phyloP scores from a whole-genome alignment of 1,140 invertebrate genomes.

The Camponotus vicinus region DNA sequence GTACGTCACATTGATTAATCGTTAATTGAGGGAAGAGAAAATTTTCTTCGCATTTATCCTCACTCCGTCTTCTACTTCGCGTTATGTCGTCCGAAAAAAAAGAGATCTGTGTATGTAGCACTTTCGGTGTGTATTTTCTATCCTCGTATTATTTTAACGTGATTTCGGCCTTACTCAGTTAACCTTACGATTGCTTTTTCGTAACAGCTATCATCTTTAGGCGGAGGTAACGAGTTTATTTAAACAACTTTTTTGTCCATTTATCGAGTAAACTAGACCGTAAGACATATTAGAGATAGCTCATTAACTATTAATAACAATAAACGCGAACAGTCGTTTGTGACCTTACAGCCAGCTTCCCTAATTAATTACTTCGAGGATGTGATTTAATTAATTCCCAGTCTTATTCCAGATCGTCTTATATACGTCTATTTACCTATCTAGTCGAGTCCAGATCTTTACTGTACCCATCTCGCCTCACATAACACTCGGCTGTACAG shows the following conservation, averaged over 20 bases:
- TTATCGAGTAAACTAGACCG: conserved; percentile 75
- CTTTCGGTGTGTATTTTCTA: conserved; percentile 59
- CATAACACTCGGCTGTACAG: conserved; percentile 20
- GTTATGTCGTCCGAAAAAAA: conserved; percentile 10
- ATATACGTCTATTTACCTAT: conserved; percentile 71
- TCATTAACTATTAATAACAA: conserved; percentile 74
- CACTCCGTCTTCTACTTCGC: conserved; percentile 11
- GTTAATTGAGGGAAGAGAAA: conserved; percentile 28
- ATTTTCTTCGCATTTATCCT: conserved; percentile 42
- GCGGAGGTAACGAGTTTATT: conserved; percentile 73
- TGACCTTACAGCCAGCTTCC: conserved; percentile 62
- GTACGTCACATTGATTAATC: background rate
- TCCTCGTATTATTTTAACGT: conserved; percentile 43
- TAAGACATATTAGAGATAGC: conserved; percentile 71
- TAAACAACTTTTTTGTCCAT: conserved; percentile 61
- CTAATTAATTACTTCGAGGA: conserved; percentile 63
- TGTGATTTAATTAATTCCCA: conserved; percentile 68
- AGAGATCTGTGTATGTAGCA: conserved; percentile 44
- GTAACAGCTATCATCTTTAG: conserved; percentile 69
- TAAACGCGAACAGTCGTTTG: conserved; percentile 70
- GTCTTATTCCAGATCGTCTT: conserved; percentile 62
- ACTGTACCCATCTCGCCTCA: conserved; percentile 24
- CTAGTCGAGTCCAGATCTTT: conserved; percentile 62
- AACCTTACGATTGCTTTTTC: conserved; percentile 51
- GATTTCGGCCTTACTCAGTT: conserved; percentile 64